Evolutionary conservation across 2,888 invertebrate genomes (phyloP).

Genomic region (Rhimphoctona megacephalus): DNA sequence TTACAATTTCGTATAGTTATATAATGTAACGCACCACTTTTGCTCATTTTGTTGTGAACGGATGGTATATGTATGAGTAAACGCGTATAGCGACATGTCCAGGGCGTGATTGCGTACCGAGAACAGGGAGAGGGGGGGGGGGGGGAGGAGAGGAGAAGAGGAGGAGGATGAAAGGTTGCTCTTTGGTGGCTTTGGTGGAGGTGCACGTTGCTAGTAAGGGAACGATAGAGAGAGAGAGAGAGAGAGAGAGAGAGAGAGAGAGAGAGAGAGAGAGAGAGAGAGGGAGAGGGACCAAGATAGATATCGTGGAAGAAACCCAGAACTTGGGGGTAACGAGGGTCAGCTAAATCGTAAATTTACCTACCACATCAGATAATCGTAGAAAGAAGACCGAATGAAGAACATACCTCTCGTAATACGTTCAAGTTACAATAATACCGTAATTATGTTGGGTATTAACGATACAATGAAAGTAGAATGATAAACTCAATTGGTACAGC

Average conservation of each 20-base stretch:
- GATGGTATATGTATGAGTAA: neutral
- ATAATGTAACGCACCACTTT: neutral
- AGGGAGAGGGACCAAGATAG: neutral
- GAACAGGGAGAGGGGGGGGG: neutral
- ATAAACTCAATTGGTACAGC: neutral
- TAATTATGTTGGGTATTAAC: neutral
- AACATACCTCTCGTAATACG: neutral
- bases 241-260: neutral
- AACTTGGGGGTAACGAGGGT: conserved; percentile 23
- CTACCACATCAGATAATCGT: neutral
- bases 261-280: conserved; percentile 19
- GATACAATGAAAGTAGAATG: neutral
- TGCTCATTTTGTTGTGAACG: conserved; percentile 10
- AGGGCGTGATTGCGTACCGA: conserved; percentile 61
- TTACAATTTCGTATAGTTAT: conserved; percentile 35
- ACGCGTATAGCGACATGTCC: conserved; percentile 42
- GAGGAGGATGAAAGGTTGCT: conserved; percentile 17
- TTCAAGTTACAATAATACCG: neutral
- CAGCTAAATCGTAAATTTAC: neutral
- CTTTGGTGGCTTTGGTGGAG: conserved; percentile 20
- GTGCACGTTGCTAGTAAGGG: neutral
- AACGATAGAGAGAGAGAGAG: neutral
- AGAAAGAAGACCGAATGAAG: neutral
- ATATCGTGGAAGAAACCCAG: neutral
- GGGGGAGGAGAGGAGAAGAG: conserved; percentile 1